Percentiles rank a stretch among this genome's conserved stretches.
phyloP scores from a whole-genome alignment of 1,140 invertebrate species.

The Heliconius eleuchia region DNA sequence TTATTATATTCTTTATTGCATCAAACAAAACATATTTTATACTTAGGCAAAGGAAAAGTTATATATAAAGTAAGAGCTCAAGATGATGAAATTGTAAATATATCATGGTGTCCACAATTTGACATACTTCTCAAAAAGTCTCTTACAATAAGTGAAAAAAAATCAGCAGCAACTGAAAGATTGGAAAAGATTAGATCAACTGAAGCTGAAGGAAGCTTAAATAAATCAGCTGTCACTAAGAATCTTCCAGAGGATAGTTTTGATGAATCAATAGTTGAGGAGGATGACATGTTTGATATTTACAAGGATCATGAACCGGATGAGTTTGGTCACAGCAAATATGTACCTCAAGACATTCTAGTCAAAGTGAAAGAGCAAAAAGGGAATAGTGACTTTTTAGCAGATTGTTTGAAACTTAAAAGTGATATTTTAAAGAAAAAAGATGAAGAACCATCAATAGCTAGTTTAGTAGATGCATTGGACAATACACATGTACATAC shows the following conservation, averaged over 20 bases:
- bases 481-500: constrained; percentile 60
- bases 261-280: constrained; percentile 57
- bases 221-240: constrained; percentile 56
- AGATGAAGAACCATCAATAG: constrained; percentile 58
- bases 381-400: constrained; percentile 54
- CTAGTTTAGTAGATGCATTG: constrained; percentile 62
- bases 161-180: constrained; percentile 45
- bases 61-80: constrained; percentile 86
- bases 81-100: constrained; percentile 85
- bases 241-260: constrained; percentile 65
- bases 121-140: constrained; percentile 54
- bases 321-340: constrained; percentile 77
- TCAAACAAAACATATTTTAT: background rate
- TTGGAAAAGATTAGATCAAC: constrained; percentile 40
- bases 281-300: constrained; percentile 76
- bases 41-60: constrained; percentile 81
- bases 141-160: constrained; percentile 45
- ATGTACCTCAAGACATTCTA: constrained; percentile 60
- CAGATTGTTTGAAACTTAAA: constrained; percentile 70
- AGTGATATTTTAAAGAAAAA: constrained; percentile 65
- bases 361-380: constrained; percentile 56
- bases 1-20: too few species aligned
- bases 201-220: constrained; percentile 37
- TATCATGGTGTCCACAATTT: constrained; percentile 88
- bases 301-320: constrained; percentile 72